Percentiles rank a stretch among this genome's conserved stretches.
phyloP scores from a whole-genome alignment of 2,113 vertebrate genomes.

The Oceanites oceanicus region DNA sequence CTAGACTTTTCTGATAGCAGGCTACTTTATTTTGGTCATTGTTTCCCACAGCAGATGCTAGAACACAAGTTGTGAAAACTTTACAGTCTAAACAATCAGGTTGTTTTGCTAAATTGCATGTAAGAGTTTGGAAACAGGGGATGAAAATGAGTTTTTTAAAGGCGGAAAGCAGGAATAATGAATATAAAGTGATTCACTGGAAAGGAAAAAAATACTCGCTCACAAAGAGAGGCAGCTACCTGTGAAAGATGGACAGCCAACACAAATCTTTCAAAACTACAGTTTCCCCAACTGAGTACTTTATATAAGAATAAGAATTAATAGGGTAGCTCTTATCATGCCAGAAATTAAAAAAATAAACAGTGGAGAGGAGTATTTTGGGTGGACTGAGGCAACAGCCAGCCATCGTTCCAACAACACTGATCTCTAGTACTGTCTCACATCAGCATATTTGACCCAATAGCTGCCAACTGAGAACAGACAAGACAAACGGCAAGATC shows the following conservation, averaged over 20 bases:
- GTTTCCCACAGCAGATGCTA: constrained; percentile 3
- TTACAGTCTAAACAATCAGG: not conserved
- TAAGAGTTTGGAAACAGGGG: not conserved
- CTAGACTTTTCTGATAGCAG: not conserved
- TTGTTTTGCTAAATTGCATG: constrained; percentile 2
- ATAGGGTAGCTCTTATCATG: not conserved
- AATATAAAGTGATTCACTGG: not conserved
- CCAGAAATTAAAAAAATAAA: not conserved
- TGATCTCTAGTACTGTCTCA: not conserved
- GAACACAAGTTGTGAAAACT: constrained; percentile 26
- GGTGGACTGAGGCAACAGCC: not conserved
- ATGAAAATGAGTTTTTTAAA: not conserved
- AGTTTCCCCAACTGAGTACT: not conserved
- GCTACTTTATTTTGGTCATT: constrained; percentile 11
- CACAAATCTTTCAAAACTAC: not conserved
- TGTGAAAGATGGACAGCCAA: not conserved
- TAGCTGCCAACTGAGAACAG: not conserved
- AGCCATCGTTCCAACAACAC: not conserved
- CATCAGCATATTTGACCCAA: not conserved
- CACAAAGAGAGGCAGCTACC: not conserved
- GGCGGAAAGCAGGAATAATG: not conserved
- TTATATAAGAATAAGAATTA: not conserved
- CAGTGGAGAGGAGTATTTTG: not conserved
- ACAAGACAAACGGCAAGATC: not conserved
- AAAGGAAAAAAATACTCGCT: not conserved